These are phyloP conservation scores for Ictalurus punctatus DNA, from an alignment of 2,113 vertebrate genomes.

Conservation along the genomic window DNA sequence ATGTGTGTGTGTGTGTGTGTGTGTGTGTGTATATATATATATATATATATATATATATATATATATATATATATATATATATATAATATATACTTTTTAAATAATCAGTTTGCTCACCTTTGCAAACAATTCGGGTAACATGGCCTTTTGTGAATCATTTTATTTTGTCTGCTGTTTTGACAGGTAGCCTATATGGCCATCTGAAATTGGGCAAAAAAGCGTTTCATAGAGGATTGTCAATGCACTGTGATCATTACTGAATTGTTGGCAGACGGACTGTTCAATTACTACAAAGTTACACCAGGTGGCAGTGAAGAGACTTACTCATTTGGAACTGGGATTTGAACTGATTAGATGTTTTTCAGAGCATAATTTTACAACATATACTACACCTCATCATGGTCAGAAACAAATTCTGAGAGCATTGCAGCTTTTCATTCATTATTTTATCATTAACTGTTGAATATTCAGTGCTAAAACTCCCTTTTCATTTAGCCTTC, in stretches of 20 bases:
- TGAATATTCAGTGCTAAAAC: background rate
- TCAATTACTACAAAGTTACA: background rate
- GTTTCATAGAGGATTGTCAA: background rate
- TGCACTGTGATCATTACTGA: background rate
- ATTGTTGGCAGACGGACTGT: background rate
- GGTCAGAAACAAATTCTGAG: background rate
- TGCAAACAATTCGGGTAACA: background rate
- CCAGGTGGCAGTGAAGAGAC: slow-evolving; percentile 24
- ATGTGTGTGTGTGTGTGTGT: too few relatives aligned
- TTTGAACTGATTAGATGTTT: background rate
- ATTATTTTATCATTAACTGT: background rate
- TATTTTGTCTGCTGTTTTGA: background rate
- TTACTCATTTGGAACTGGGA: background rate
- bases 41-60: too few relatives aligned
- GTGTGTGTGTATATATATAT: too few relatives aligned
- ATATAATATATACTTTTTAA: background rate
- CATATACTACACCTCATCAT: background rate
- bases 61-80: too few relatives aligned
- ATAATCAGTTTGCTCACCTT: background rate
- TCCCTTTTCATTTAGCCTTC: background rate
- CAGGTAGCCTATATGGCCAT: background rate
- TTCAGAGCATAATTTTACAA: background rate
- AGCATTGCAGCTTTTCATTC: slow-evolving; percentile 2
- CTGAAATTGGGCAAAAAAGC: background rate
- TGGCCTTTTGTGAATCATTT: background rate